Conservation (phyloP, 2,888 invertebrate genomes). For the Amblyjoppa fuscipennis region DNA sequence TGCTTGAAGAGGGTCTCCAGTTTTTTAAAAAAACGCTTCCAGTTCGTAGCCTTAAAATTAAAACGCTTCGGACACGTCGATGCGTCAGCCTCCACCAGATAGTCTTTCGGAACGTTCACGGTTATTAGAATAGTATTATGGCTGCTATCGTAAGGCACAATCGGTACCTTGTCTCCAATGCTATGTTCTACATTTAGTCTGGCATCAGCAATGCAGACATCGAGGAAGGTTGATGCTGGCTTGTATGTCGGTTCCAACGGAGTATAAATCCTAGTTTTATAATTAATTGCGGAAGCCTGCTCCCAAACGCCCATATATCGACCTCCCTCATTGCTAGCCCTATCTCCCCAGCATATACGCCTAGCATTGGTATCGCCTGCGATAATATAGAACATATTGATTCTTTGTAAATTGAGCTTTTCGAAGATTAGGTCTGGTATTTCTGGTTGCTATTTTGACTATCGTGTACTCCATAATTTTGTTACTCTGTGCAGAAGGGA, state of each 20-base stretch:
- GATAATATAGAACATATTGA: background rate
- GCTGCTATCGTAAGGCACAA: slow-evolving; percentile 8
- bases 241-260: background rate
- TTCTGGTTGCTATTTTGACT: background rate
- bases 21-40: background rate
- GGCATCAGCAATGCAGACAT: background rate
- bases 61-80: background rate
- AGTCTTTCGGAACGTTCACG: background rate
- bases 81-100: background rate
- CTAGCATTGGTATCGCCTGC: slow-evolving; percentile 47
- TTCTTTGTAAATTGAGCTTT: slow-evolving; percentile 1
- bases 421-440: background rate
- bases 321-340: slow-evolving; percentile 15
- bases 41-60: background rate
- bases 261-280: background rate
- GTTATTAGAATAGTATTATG: background rate
- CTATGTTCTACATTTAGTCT: background rate
- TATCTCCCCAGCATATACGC: slow-evolving; percentile 10
- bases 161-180: background rate
- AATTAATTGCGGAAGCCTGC: background rate
- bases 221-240: background rate
- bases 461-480: background rate
- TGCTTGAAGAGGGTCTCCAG: background rate
- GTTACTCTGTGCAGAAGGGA: background rate
- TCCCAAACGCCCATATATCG: background rate